phyloP scores from a whole-genome alignment of 2,113 vertebrate species.

The Illadopsis cleaveri region DNA sequence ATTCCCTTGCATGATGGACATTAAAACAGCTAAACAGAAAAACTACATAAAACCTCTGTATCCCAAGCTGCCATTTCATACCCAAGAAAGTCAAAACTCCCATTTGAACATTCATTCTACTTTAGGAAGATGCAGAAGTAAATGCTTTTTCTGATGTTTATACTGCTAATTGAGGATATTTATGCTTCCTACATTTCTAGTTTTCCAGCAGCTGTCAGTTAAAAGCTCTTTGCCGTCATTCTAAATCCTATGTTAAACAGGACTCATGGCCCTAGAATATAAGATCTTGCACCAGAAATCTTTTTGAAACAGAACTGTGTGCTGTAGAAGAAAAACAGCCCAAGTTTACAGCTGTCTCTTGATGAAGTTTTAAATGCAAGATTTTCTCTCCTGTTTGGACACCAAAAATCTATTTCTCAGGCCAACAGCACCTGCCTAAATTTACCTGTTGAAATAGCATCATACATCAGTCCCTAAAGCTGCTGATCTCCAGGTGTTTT shows the following conservation, averaged over 20 bases:
- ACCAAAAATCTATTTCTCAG: background rate
- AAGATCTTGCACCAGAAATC: background rate
- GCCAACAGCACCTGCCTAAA: background rate
- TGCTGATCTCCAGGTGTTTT: background rate
- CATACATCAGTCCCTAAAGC: background rate
- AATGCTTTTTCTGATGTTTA: background rate
- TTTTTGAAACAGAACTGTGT: background rate
- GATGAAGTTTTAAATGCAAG: background rate
- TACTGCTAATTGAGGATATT: background rate
- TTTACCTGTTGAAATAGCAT: background rate
- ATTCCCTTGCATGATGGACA: background rate
- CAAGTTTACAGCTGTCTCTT: background rate
- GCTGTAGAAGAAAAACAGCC: background rate
- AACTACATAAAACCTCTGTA: background rate
- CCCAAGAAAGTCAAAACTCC: background rate
- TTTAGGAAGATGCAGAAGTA: background rate
- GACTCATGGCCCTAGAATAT: rapidly evolving
- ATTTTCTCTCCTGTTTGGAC: background rate
- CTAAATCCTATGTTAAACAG: background rate
- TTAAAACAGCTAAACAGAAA: no score
- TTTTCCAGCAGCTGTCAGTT: background rate
- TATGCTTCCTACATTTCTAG: background rate
- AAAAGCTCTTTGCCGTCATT: background rate
- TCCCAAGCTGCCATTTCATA: background rate
- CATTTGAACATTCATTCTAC: background rate